Evolutionary conservation across 1,140 invertebrate species (phyloP), one percentile per base, ranked within the genome.

Genomic region (Rhagoletis zephyria): DNA sequence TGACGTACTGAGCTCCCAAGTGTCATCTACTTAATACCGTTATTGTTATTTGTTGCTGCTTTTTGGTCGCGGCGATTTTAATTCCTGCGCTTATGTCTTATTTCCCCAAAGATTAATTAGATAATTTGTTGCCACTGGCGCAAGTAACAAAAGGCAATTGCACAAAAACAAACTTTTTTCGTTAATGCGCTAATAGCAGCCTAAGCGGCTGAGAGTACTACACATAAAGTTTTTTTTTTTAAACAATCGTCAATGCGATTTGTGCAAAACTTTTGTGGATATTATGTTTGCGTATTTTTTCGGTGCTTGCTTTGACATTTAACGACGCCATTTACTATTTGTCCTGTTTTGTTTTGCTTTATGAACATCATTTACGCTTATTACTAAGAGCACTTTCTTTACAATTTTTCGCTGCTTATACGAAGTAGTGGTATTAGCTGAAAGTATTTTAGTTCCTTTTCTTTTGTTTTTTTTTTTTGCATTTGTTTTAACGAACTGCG

Each of bases 71-170:
- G 48, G 45, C 74, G 74, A 81, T 56, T 81, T 56, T 19, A 56
- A 56, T 81, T 81, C 48, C 74, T n/a, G 6, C 16, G 48, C 56
- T 81, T 56, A 81, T 81, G 74, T 48, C 48, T 81, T 56, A 81
- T 81, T 81, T 81, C 74, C 74, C 74, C n/a, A 81, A 81, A 81
- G 74, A 81, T 81, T 81, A 81, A 81, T 81, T 81, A 81, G 74
- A 81, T 81, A 81, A 81, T 81, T 81, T 81, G 74, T 81, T 81
- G 74, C 48, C 74, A 56, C 16, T 81, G 48, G 48, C 74, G 74
- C 64, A 51, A 81, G 56, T 19, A 81, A 81, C 48, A 81, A 56
- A 81, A 51, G 74, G 48, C 74, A 81, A 70, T 67, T 70, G 64
- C 64, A 65, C 30, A 40, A 67, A 19, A 30, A 45, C 67, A 51